A percentile compares a stretch with the other conserved stretches of the same genome.
Conservation (phyloP, 2,113 vertebrate genomes). For the Ailurus styani region DNA sequence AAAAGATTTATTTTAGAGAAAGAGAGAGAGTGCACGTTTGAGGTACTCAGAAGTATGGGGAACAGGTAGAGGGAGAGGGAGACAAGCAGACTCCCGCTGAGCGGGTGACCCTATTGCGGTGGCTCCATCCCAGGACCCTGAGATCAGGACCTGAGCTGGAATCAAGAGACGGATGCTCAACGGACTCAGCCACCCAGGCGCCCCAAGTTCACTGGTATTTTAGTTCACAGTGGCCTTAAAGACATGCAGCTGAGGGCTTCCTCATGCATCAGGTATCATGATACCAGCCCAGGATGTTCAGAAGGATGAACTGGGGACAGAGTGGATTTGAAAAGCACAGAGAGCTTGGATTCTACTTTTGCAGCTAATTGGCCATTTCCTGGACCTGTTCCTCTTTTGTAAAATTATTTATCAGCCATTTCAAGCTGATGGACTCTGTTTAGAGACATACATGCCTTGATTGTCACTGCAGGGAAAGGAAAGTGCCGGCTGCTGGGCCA, state of each 20-base stretch:
- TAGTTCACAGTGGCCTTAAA: not conserved
- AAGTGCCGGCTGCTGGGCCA: not conserved
- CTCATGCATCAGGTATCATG: fast-evolving
- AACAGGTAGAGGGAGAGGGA: not conserved
- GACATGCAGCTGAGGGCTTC: not conserved
- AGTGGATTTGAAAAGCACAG: not conserved
- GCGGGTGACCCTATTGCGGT: not conserved
- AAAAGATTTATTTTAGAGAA: not conserved
- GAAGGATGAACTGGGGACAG: not conserved
- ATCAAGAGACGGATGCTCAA: not conserved
- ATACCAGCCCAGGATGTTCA: not conserved
- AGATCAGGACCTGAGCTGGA: not conserved
- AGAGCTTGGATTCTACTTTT: not conserved
- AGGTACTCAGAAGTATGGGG: not conserved
- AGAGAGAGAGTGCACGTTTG: not conserved
- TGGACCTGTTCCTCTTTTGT: not conserved
- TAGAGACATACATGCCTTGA: not conserved
- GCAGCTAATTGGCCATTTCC: not conserved
- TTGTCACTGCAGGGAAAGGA: not conserved
- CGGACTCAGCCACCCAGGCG: not conserved
- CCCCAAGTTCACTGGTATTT: not conserved
- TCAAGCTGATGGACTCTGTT: not conserved
- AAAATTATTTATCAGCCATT: not conserved
- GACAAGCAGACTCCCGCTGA: not conserved
- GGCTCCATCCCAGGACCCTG: not conserved